phyloP scores from a whole-genome alignment of 2,888 invertebrate species.

The Melipona bicolor region DNA sequence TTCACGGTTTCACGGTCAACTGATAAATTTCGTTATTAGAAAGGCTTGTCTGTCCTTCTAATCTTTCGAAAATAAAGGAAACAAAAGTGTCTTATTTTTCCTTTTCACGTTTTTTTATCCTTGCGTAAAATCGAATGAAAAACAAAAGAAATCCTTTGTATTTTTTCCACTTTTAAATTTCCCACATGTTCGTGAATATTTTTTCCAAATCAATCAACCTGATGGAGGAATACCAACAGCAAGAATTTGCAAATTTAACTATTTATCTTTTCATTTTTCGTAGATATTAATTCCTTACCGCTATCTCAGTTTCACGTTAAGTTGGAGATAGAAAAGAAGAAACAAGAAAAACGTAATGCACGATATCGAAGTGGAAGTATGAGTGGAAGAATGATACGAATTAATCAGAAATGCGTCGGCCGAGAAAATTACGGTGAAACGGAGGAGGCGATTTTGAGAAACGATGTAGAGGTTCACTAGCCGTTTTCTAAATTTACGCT shows the following conservation, averaged over 20 bases:
- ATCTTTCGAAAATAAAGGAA: neutral
- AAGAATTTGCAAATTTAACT: too few species aligned
- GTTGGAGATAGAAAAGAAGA: too few species aligned
- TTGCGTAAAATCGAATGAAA: too few species aligned
- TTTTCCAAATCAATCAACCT: too few species aligned
- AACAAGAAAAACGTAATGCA: neutral
- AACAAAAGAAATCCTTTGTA: too few species aligned
- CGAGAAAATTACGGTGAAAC: neutral
- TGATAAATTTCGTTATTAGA: neutral
- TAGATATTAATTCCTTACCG: too few species aligned
- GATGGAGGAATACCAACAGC: too few species aligned
- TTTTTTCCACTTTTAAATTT: too few species aligned
- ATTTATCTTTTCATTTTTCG: too few species aligned
- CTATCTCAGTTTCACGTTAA: too few species aligned
- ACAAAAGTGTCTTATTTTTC: neutral
- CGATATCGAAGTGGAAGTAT: neutral
- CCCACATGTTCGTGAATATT: too few species aligned
- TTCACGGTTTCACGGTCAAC: neutral
- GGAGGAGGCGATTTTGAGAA: neutral
- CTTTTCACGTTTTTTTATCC: neutral
- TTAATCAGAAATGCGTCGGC: accelerated
- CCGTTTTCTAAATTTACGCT: slow-evolving; percentile 20
- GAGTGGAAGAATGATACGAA: neutral
- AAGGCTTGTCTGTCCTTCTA: neutral
- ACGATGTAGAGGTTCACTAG: slow-evolving; percentile 15